Conservation (phyloP, 2,888 invertebrate genomes). For the Cephus nigrinus region DNA sequence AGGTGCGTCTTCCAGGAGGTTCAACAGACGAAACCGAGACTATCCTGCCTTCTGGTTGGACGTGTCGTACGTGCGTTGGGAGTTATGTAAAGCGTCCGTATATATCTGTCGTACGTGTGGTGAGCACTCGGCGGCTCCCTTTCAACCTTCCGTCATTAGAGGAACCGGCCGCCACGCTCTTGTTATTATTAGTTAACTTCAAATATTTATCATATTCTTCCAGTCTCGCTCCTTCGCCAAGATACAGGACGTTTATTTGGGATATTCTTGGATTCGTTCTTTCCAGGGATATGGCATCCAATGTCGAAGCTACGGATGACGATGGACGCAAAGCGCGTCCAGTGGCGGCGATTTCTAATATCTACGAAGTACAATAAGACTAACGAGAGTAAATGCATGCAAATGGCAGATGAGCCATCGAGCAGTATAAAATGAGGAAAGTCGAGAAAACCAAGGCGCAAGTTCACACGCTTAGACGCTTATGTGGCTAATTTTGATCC, state of each 20-base stretch:
- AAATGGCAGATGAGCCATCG: neutral
- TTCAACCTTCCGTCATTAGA: constrained; percentile 44
- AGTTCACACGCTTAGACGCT: constrained; percentile 28
- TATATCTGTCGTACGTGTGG: constrained; percentile 30
- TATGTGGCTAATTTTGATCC: constrained; percentile 27
- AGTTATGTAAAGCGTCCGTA: constrained; percentile 43
- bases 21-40: neutral
- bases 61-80: neutral
- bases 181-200: constrained; percentile 60
- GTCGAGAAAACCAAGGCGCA: constrained; percentile 14
- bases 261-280: constrained; percentile 31
- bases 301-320: neutral
- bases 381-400: neutral
- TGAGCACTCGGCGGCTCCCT: constrained; percentile 38
- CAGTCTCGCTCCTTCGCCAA: constrained; percentile 21
- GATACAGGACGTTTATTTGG: neutral
- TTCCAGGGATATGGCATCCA: constrained; percentile 13
- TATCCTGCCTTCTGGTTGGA: neutral
- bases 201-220: constrained; percentile 59
- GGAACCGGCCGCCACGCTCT: constrained; percentile 24
- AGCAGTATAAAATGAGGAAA: neutral
- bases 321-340: neutral
- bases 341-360: neutral
- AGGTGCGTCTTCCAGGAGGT: neutral
- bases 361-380: neutral